A percentile compares a stretch with the other conserved stretches of the same genome.
Evolutionary conservation across 2,113 vertebrate species (phyloP).

Genomic region (Propithecus coquereli): DNA sequence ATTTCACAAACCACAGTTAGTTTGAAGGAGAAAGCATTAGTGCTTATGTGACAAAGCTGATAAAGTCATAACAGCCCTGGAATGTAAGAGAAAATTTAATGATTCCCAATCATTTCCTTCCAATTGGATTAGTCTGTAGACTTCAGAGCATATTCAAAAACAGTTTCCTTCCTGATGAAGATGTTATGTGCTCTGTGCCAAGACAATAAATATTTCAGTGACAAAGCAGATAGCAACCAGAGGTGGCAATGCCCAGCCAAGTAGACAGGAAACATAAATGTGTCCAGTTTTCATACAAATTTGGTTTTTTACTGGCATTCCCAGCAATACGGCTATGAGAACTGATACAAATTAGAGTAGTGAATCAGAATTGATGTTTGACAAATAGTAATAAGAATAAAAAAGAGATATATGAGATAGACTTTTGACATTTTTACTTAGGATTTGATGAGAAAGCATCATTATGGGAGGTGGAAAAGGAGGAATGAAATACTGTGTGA

Average conservation of each 20-base stretch:
- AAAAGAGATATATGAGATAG: neutral
- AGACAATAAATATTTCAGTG: slow-evolving; percentile 57
- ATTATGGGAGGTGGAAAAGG: neutral
- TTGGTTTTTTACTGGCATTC: neutral
- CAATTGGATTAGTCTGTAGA: slow-evolving; percentile 43
- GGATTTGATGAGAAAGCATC: slow-evolving; percentile 21
- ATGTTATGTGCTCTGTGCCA: slow-evolving; percentile 1
- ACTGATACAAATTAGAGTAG: slow-evolving; percentile 14
- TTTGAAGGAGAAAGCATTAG: slow-evolving; percentile 4
- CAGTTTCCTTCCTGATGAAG: slow-evolving; percentile 42
- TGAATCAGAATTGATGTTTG: slow-evolving; percentile 32
- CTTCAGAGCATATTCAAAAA: slow-evolving; percentile 45
- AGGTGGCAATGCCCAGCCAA: neutral
- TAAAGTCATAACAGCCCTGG: neutral
- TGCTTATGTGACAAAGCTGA: slow-evolving; percentile 45
- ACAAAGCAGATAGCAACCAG: slow-evolving; percentile 19
- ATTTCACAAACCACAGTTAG: slow-evolving; percentile 47
- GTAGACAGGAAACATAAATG: neutral
- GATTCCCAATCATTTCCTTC: slow-evolving; percentile 51
- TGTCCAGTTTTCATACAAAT: neutral
- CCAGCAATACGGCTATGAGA: neutral
- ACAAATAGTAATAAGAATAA: neutral
- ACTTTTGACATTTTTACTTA: neutral
- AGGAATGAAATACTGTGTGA: neutral
- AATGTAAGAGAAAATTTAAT: slow-evolving; percentile 61